Percentiles rank a stretch among this genome's conserved stretches.
Conservation (phyloP, 2,888 invertebrate species). For the Diaphora mendica region DNA sequence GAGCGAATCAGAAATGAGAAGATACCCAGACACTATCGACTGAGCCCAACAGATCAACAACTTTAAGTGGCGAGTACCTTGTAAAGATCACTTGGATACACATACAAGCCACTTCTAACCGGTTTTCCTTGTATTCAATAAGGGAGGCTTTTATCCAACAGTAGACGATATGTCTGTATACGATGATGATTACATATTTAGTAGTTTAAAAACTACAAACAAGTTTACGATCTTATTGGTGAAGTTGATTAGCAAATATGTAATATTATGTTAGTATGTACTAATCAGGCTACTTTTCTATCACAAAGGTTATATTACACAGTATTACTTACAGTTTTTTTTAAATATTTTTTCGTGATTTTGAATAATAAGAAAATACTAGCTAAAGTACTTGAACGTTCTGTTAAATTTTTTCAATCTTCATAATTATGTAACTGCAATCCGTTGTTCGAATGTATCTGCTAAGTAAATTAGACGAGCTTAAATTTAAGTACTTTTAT, state of each 20-base stretch:
- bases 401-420: neutral
- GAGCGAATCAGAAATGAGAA: neutral
- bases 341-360: neutral
- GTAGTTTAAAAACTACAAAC: neutral
- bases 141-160: neutral
- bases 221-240: neutral
- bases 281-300: no score
- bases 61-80: neutral
- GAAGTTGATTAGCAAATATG: neutral
- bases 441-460: neutral
- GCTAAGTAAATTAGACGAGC: neutral
- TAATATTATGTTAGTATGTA: no score
- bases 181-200: neutral
- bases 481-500: neutral
- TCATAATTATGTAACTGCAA: neutral
- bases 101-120: neutral
- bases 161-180: neutral
- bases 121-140: neutral
- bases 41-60: neutral
- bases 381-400: no score
- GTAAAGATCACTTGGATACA: neutral
- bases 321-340: no score
- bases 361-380: neutral
- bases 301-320: no score
- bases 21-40: neutral